Base-by-base conservation (phyloP, 2,113 vertebrate genomes). In the Chionis minor region DNA sequence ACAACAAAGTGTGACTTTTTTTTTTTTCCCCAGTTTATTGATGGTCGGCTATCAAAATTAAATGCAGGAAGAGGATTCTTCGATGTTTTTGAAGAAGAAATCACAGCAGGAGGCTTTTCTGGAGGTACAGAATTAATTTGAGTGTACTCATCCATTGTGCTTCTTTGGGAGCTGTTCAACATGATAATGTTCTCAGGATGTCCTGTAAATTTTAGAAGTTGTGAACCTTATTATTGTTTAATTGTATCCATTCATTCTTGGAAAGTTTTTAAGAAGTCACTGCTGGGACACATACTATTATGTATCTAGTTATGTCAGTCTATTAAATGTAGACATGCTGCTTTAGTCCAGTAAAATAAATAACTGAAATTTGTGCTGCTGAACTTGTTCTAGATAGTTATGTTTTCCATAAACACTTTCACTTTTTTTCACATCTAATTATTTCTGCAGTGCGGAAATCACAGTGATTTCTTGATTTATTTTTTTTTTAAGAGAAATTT, bases 41-140 rank as follows among this genome's bases (percentile, higher is more conserved):
- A 99, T 93, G 98, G 99, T 97, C 99, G 99, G 27, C 98, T 99
- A 93, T 98, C 98, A 97, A 99, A 99, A 97, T 98, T 99, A 97
- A 99, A 99, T 90, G 97, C 99, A 96, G 99, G 99, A 97, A 99
- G 98, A 56, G 99, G 99, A 85, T 99, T 99, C 98, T 99, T 98
- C 16, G 99, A 99, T 96, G 88, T 98, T 95, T 99, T 99, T 98
- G 99, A 99, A 98, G 99, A 99, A 94, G 99, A 99, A 98, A 99
- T 99, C 98, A 99, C 99, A 92, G 98, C 99, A 73, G 99, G 99
- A 92, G 99, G 99, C 96, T 99, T 99, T 97, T 99, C 98, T 98
- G 98, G 99, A 99, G 99, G 99, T 99, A 98, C 97, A 97, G 49
- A 86, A 80, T 71, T 91, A 75, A 70, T 89, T 78, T 87, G 30